Evolutionary conservation across 1,140 invertebrate species (phyloP), one percentile per base, ranked within the genome.

Genomic region (Dendrolimus punctatus): DNA sequence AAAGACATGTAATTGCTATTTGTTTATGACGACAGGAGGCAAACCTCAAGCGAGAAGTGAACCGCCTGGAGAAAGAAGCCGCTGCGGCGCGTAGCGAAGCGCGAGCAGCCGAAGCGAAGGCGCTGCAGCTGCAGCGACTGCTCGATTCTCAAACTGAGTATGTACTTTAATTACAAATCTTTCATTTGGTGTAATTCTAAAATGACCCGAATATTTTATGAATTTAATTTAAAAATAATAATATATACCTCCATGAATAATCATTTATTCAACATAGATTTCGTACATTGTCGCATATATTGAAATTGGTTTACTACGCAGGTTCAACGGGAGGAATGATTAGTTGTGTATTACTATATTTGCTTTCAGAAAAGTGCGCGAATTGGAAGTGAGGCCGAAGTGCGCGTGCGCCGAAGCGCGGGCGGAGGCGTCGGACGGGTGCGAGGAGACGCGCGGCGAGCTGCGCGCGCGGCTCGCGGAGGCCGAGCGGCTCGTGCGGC

Each of bases 401-500:
- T 37, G 55, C 71, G 9, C 42, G 52, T 50, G 58, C 46, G 76
- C 58, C 50, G 56, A 70, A 89, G 88, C 90, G 38, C 89, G 91
- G 64, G 6, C 53, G 71, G 72, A 40, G 40, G 43, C 49, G 53
- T 46, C 2, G 83, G 82, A 46, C 7, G 85, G 84, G 9, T 7
- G 40, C 49, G 71, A 72, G 5, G 89, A 82, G 55, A 62, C 87
- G 49, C 87, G 89, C 61, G 78, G 66, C 6, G 73, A 73, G 71
- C 88, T 87, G 70, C 87, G 75, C 51, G 85, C 64, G 75, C 91
- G 86, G 64, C 79, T 93, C 38, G 90, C 91, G 56, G 91, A 92
- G 62, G 91, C 91, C 5, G 91, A 94, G 72, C 88, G 89, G 6
- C 85, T 93, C 54, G 90, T 93, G 51, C 89, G 91, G 70, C 81